Evolutionary conservation across 2,113 vertebrate genomes (phyloP), one percentile per base, ranked within the genome.

Genomic region (Antennarius striatus): DNA sequence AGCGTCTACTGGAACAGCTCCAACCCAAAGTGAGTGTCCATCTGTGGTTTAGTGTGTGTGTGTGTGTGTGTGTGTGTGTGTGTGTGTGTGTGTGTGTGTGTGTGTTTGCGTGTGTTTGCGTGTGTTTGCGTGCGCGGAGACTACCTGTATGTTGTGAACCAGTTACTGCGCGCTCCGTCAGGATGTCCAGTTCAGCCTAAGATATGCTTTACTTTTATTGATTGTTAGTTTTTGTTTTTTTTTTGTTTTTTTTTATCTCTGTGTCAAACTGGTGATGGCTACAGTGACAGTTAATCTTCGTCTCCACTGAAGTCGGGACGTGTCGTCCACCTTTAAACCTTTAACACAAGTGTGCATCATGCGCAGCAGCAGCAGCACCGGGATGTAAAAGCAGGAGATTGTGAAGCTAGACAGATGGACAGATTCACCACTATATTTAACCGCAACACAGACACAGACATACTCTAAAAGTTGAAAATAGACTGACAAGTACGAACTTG

Each of bases 1-100:
- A 92, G 92, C 79, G 92, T 93, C 49, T 92, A 89, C 53, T 93
- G 92, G 92, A 93, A 93, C 88, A 79, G 89, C 77, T 84, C 91
- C 0, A 93, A 93, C 58, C 63, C 87, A 15, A 82, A 91, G 92
- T 93, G 86, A 92, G 92, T 85, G 36, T 30, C 6, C 1, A 11
- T 70, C 6, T 58, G 14, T 28, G 32, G 4, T n/a, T 61, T 6
- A 61, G 52, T 57, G 56, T 6, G 11, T 10, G n/a, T 39, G 13
- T 15, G 5, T 54, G 29, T 70, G 14, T 16, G 51, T 22, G 22
- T 22, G 22, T 22, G 42, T 30, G 32, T 48, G 30, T 45, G 39
- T 36, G 15, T 17, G 15, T 16, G 4, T 36, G 36, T 47, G n/a
- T 73, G 32, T 29, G 51, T 13, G 15, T 52, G 56, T 13, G 17